A percentile compares a stretch with the other conserved stretches of the same genome.
phyloP scores from a whole-genome alignment of 2,797 vertebrate species.

The Gambusia yucatana region DNA sequence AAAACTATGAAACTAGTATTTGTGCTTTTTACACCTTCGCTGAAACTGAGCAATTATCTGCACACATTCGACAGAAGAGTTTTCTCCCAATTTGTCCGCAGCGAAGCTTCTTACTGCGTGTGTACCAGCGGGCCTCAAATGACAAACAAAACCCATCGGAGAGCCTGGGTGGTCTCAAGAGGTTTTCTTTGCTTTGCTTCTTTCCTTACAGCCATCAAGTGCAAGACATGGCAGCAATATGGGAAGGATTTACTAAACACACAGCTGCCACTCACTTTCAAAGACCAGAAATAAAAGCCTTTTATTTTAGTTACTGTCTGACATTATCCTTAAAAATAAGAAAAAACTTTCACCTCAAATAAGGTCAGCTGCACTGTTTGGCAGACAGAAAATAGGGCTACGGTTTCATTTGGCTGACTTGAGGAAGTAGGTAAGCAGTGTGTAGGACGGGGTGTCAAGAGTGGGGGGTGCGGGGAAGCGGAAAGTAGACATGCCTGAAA shows the following conservation, averaged over 20 bases:
- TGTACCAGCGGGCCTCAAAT: constrained; percentile 46
- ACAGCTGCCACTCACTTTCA: constrained; percentile 31
- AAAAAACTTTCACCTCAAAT: constrained; percentile 19
- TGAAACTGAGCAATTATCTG: constrained; percentile 21
- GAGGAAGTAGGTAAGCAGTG: constrained; percentile 40
- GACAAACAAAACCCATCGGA: constrained; percentile 43
- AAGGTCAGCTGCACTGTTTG: constrained; percentile 11
- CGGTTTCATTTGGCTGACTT: constrained; percentile 37
- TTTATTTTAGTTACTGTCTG: constrained; percentile 16
- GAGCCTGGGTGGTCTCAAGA: constrained; percentile 55
- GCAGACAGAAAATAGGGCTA: constrained; percentile 25
- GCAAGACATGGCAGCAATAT: constrained; percentile 33
- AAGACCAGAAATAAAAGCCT: constrained; percentile 20
- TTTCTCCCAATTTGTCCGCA: constrained; percentile 25
- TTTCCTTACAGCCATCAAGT: constrained; percentile 45
- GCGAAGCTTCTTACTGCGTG: constrained; percentile 18
- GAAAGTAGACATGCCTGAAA: constrained; percentile 57
- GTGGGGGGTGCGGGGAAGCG: constrained; percentile 23
- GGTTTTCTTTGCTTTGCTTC: constrained; percentile 14
- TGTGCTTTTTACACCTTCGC: constrained; percentile 11
- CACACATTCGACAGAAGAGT: constrained; percentile 20
- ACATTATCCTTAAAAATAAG: constrained; percentile 26
- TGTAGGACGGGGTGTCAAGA: constrained; percentile 27
- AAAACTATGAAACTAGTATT: not conserved
- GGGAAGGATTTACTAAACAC: constrained; percentile 33